Evolutionary conservation across 2,797 vertebrate genomes (phyloP).

Genomic region (Crocidura indochinensis): DNA sequence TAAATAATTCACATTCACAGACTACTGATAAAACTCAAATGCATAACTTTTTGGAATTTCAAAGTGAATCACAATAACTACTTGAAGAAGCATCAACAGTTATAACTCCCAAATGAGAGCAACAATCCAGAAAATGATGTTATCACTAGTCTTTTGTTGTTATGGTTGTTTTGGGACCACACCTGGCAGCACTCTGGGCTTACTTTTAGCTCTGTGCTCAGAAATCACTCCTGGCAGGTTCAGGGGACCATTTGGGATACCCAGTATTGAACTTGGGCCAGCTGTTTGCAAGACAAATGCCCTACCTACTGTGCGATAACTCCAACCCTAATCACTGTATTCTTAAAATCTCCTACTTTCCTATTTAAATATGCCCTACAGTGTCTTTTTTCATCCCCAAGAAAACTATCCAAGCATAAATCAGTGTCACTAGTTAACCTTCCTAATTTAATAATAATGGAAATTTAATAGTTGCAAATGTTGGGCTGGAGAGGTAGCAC

Average conservation of each 20-base stretch:
- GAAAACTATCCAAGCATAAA: conserved; percentile 14
- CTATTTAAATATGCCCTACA: not conserved
- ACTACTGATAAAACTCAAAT: conserved; percentile 34
- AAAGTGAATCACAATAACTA: not conserved
- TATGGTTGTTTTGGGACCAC: too few relatives aligned
- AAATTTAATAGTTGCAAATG: not conserved
- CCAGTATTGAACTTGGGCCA: too few relatives aligned
- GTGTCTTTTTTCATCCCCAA: not conserved
- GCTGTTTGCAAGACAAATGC: too few relatives aligned
- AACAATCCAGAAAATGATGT: conserved; percentile 19
- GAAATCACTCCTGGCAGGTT: too few relatives aligned
- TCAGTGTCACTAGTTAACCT: not conserved
- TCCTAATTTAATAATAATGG: not conserved
- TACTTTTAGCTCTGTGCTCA: too few relatives aligned
- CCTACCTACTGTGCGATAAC: too few relatives aligned
- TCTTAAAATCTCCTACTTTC: not conserved
- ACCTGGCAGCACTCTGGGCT: too few relatives aligned
- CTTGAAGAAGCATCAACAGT: not conserved
- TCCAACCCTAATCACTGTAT: not conserved
- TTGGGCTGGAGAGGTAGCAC: not conserved
- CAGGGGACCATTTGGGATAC: too few relatives aligned
- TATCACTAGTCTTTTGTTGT: too few relatives aligned
- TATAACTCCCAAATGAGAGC: not conserved
- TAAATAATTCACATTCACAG: conserved; percentile 28
- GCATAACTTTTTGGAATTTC: not conserved